phyloP scores from a whole-genome alignment of 2,888 invertebrate genomes.

The Xestia c-nigrum region DNA sequence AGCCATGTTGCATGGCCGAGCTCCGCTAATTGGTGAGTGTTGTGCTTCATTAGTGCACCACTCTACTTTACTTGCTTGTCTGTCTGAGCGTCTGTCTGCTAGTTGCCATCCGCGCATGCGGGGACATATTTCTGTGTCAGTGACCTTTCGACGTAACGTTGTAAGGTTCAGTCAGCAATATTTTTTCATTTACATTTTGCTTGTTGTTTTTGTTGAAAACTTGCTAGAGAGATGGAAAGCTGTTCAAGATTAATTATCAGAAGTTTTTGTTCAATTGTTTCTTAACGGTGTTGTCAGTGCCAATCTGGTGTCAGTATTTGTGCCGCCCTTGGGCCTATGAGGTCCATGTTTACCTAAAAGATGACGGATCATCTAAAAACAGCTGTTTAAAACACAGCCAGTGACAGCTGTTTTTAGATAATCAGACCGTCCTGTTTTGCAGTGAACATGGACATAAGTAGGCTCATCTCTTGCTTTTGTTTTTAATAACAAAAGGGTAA shows the following conservation, averaged over 20 bases:
- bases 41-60: constrained; percentile 57
- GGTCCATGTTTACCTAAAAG: too few species aligned
- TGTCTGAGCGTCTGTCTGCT: constrained; percentile 43
- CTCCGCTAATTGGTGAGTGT: constrained; percentile 52
- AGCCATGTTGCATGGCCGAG: constrained; percentile 28
- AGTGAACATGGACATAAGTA: too few species aligned
- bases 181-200: background rate
- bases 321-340: too few species aligned
- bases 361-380: too few species aligned
- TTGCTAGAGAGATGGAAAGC: background rate
- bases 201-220: background rate
- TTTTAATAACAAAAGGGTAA: background rate
- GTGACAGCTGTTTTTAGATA: too few species aligned
- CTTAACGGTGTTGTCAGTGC: too few species aligned
- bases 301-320: too few species aligned
- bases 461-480: too few species aligned
- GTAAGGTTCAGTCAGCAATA: background rate
- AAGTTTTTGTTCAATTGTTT: too few species aligned
- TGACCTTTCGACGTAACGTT: constrained; percentile 36
- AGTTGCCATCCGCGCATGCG: constrained; percentile 25
- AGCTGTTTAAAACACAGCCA: too few species aligned
- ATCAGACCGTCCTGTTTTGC: too few species aligned
- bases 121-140: constrained; percentile 26
- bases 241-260: background rate
- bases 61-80: constrained; percentile 44